A percentile compares a stretch with the other conserved stretches of the same genome.
phyloP scores from a whole-genome alignment of 2,888 invertebrate species.

The Rotaria magnacalcarata region DNA sequence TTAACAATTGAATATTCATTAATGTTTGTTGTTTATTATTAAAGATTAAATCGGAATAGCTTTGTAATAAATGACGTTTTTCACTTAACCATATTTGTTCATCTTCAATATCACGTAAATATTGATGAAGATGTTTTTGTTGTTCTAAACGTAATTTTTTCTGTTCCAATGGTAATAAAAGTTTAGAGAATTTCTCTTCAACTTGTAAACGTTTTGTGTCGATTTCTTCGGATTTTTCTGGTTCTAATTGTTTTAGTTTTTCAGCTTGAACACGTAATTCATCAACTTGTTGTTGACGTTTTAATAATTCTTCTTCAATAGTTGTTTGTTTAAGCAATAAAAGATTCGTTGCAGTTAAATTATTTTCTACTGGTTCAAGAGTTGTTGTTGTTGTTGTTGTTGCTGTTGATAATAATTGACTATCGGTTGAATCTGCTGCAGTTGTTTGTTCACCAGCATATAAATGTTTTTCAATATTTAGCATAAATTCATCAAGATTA shows the following conservation, averaged over 20 bases:
- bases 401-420: not conserved
- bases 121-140: conserved; percentile 75
- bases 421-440: not conserved
- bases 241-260: conserved; percentile 84
- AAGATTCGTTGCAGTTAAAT: conserved; percentile 95
- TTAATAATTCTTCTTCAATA: conserved; percentile 58
- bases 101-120: conserved; percentile 94
- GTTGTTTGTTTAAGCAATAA: conserved; percentile 95
- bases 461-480: conserved; percentile 84
- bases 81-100: conserved; percentile 96
- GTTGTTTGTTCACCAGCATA: conserved; percentile 2
- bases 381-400: not conserved
- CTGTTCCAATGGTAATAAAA: conserved; percentile 84
- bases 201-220: conserved; percentile 87
- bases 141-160: conserved; percentile 79
- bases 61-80: conserved; percentile 64
- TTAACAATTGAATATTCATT: conserved; percentile 91
- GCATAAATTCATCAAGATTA: conserved; percentile 97
- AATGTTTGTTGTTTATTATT: conserved; percentile 68
- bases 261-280: conserved; percentile 92
- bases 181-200: conserved; percentile 84
- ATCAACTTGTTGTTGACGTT: conserved; percentile 72
- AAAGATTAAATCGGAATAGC: conserved; percentile 80
- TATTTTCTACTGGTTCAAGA: conserved; percentile 63
- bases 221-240: conserved; percentile 91